Percentiles rank a stretch among this genome's conserved stretches.
Conservation (phyloP, 2,797 vertebrate genomes). For the Eulemur coronatus region DNA sequence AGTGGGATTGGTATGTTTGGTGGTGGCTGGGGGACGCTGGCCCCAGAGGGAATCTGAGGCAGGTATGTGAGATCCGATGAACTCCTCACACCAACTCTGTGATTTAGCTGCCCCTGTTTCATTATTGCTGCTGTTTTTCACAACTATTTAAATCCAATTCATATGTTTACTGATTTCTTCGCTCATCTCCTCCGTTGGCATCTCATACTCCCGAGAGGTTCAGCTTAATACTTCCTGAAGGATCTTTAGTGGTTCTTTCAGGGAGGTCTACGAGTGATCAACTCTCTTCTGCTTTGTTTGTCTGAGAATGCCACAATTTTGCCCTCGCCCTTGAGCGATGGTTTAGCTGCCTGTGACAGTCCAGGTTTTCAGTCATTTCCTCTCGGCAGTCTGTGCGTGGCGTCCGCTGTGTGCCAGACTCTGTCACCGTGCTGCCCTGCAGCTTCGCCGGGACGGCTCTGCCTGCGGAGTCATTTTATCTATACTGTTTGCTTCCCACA, state of each 20-base stretch:
- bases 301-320: background rate
- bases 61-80: background rate
- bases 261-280: accelerated
- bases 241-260: background rate
- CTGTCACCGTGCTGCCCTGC: background rate
- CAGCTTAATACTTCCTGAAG: background rate
- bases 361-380: background rate
- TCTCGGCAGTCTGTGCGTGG: background rate
- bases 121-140: background rate
- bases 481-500: background rate
- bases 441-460: background rate
- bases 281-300: no score
- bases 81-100: background rate
- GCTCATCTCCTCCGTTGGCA: no score
- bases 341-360: background rate
- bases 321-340: background rate
- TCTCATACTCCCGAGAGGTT: background rate
- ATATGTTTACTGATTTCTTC: background rate
- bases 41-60: background rate
- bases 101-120: background rate
- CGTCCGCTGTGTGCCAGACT: background rate
- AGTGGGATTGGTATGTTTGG: accelerated
- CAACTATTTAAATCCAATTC: background rate
- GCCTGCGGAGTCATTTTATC: background rate
- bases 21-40: no score